Conservation (phyloP, 2,797 vertebrate species). For the Gymnocypris eckloni region DNA sequence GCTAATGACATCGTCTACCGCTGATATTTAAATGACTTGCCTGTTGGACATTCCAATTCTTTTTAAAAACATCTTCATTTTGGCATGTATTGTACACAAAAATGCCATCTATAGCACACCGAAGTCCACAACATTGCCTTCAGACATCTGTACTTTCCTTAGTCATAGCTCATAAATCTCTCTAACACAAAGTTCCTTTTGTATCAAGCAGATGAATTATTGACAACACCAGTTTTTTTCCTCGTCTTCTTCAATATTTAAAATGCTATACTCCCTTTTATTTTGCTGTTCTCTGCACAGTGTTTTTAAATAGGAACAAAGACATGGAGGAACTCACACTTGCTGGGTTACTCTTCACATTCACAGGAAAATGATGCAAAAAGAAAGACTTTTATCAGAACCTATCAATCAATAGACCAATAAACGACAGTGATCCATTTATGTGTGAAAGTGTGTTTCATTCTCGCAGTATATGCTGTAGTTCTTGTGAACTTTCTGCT, state of each 20-base stretch:
- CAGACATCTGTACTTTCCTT: constrained; percentile 35
- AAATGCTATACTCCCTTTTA: constrained; percentile 54
- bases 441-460: neutral
- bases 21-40: constrained; percentile 7
- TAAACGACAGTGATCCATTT: constrained; percentile 48
- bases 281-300: constrained; percentile 44
- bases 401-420: constrained; percentile 62
- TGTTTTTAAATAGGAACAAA: constrained; percentile 62
- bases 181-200: constrained; percentile 44
- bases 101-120: neutral
- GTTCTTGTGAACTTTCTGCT: constrained; percentile 72
- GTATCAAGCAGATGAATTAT: constrained; percentile 58
- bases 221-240: constrained; percentile 40
- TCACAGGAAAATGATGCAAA: constrained; percentile 52
- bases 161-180: constrained; percentile 34
- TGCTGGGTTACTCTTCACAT: constrained; percentile 45
- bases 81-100: neutral
- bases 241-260: constrained; percentile 45
- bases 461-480: constrained; percentile 46
- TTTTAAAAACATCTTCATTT: constrained; percentile 10
- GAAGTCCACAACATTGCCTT: constrained; percentile 4
- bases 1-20: constrained; percentile 15
- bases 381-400: constrained; percentile 54
- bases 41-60: constrained; percentile 26
- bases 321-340: constrained; percentile 39